Evolutionary conservation across 1,140 invertebrate genomes (phyloP), one percentile per base, ranked within the genome.

Genomic region (Diabrotica undecimpunctata): DNA sequence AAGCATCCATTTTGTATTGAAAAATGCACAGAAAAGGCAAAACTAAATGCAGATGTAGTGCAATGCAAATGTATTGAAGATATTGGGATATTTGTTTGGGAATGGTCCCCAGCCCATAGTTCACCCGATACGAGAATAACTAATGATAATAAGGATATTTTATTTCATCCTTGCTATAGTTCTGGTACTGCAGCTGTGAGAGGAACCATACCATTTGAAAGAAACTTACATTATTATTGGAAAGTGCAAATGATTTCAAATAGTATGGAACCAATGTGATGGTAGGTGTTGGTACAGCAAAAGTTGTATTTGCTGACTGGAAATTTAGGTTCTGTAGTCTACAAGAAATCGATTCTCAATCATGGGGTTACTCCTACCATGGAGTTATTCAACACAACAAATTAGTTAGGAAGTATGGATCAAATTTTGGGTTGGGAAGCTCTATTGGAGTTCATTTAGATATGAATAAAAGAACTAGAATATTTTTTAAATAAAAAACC

Each of bases 211-310:
- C 75, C 85, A 0, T 79, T 93, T 68, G 66, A 80, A 8, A 81
- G 80, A 64, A 86, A 86, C 63, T 77, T 82, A 61, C 90, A 93
- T 72, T 87, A 94, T 79, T 95, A 90, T 77, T 95, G 92, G 91
- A 92, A 95, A 77, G 82, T 95, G 12, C 89, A 92, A 80, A 88
- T 94, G 83, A 78, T 89, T 0, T 87, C 89, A 0, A 82, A 84
- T 37, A 83, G 2, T 93, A 91, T 81, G 92, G 92, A 38, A 94
- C 92, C 60, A 91, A 93, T 83, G 88, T 92, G 68, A 93, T 94
- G 89, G 82, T 94, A 57, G 92, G 92, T 39, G 82, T 94, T 14
- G 90, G 91, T 10, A 91, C 90, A 12, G 78, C 79, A 54, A 86
- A 88, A 73, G 82, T 86, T 10, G 78, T 88, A 71, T 75, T 91